phyloP scores from a whole-genome alignment of 2,797 vertebrate species.

The Hydrocynus forskahlii region DNA sequence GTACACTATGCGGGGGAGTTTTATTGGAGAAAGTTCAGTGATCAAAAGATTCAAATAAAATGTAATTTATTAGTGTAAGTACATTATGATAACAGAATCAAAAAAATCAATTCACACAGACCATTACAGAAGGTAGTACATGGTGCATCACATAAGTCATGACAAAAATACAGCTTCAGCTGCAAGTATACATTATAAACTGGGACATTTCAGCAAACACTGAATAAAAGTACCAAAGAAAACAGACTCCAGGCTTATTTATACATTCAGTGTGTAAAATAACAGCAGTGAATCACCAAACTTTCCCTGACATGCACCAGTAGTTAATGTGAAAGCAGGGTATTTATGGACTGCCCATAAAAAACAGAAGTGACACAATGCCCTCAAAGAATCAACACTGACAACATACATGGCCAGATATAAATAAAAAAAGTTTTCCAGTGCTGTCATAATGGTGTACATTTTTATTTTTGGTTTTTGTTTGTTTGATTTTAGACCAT shows the following conservation, averaged over 20 bases:
- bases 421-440: no score
- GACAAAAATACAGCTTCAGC: neutral
- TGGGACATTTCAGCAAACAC: neutral
- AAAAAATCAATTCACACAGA: neutral
- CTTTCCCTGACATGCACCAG: conserved; percentile 35
- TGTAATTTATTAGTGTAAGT: neutral
- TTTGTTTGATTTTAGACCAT: no score
- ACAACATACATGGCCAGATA: no score
- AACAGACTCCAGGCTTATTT: conserved; percentile 10
- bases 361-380: neutral
- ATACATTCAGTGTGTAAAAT: conserved; percentile 16
- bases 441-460: no score
- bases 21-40: neutral
- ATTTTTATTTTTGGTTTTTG: no score
- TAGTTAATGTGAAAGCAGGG: conserved; percentile 31
- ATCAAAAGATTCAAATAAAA: neutral
- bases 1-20: conserved; percentile 13
- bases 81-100: conserved; percentile 2
- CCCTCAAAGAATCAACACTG: no score
- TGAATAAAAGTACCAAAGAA: conserved; percentile 10
- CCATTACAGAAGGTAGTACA: no score
- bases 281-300: conserved; percentile 50
- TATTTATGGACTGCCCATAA: neutral
- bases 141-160: neutral
- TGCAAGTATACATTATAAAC: neutral